Percentiles rank a stretch among this genome's conserved stretches.
phyloP scores from a whole-genome alignment of 2,113 vertebrate genomes.

The Platichthys stellatus region DNA sequence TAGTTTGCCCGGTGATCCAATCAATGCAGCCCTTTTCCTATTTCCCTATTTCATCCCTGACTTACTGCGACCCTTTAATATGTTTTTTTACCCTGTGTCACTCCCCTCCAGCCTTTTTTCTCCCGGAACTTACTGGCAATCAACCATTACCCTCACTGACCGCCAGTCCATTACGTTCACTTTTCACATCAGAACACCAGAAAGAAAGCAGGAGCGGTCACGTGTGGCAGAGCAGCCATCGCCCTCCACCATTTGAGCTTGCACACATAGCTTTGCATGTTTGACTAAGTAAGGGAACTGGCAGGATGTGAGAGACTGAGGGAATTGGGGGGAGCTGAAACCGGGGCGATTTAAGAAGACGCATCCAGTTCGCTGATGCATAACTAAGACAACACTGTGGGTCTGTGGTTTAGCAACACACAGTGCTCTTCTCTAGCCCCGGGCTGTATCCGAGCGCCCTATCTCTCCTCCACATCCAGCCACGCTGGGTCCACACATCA shows the following conservation, averaged over 20 bases:
- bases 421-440: constrained; percentile 51
- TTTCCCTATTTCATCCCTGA: constrained; percentile 66
- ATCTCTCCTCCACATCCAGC: constrained; percentile 71
- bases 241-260: constrained; percentile 36
- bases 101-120: too few relatives aligned
- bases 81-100: too few relatives aligned
- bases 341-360: constrained; percentile 55
- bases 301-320: constrained; percentile 54
- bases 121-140: constrained; percentile 32
- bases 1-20: constrained; percentile 68
- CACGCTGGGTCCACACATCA: constrained; percentile 50
- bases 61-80: constrained; percentile 45
- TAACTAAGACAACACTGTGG: constrained; percentile 73
- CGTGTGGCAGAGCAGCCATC: constrained; percentile 23
- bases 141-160: constrained; percentile 43
- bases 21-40: constrained; percentile 67
- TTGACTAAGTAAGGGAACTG: constrained; percentile 52
- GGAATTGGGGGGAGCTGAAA: constrained; percentile 52
- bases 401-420: constrained; percentile 59
- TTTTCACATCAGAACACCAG: constrained; percentile 21
- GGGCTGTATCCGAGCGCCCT: constrained; percentile 65
- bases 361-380: constrained; percentile 73
- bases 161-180: constrained; percentile 28
- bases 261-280: constrained; percentile 43
- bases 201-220: constrained; percentile 26